phyloP scores from a whole-genome alignment of 2,888 invertebrate species.

The Tinea trinotella region DNA sequence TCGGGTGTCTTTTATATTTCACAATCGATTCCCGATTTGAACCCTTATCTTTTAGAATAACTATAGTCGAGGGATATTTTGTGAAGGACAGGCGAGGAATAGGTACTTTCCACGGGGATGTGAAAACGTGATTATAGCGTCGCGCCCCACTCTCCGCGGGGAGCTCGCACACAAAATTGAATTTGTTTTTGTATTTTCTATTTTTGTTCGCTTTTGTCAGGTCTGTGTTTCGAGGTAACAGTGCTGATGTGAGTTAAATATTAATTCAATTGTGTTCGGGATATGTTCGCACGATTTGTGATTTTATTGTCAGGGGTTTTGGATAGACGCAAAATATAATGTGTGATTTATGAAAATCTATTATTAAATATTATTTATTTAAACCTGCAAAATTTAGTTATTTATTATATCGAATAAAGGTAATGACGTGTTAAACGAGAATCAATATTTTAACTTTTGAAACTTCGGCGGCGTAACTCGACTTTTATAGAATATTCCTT shows the following conservation, averaged over 20 bases:
- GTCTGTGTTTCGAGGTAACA: neutral
- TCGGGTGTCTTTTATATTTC: slow-evolving; percentile 15
- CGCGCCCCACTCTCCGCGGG: neutral
- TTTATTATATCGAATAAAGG: slow-evolving; percentile 3
- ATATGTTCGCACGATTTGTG: neutral
- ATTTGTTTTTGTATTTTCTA: slow-evolving; percentile 14
- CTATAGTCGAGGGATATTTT: slow-evolving; percentile 1
- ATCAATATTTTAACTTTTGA: slow-evolving; percentile 2
- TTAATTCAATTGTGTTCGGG: neutral
- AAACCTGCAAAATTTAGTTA: neutral
- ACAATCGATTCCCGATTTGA: slow-evolving; percentile 13
- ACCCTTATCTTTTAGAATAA: slow-evolving; percentile 17
- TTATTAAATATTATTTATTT: too few relatives aligned
- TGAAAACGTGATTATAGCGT: slow-evolving; percentile 10
- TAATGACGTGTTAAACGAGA: slow-evolving; percentile 9
- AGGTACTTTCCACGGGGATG: neutral
- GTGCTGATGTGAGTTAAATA: slow-evolving; percentile 6
- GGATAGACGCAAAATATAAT: neutral
- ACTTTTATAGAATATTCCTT: slow-evolving; percentile 5
- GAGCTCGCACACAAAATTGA: neutral
- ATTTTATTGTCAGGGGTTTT: neutral
- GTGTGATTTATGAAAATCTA: too few relatives aligned
- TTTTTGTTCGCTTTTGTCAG: slow-evolving; percentile 12
- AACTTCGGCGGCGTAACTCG: neutral
- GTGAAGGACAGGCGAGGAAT: neutral